These are phyloP conservation scores for Temnothorax ravouxi DNA, from an alignment of 2,888 invertebrate genomes.

Conservation along the genomic window DNA sequence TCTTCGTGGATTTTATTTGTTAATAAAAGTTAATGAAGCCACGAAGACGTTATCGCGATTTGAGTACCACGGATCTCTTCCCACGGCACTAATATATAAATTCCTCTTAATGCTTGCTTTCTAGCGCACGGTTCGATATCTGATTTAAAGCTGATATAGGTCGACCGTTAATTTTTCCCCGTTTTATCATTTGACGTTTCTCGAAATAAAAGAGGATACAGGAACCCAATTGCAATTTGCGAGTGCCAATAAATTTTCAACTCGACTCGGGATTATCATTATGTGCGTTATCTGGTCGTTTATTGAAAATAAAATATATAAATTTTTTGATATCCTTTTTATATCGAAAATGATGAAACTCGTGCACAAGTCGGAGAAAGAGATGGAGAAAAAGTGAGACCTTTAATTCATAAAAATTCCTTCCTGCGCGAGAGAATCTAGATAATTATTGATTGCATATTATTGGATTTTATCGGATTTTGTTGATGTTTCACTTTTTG, in stretches of 20 bases:
- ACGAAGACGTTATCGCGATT: not conserved
- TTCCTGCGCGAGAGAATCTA: not conserved
- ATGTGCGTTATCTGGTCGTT: slow-evolving; percentile 29
- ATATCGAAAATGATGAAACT: not conserved
- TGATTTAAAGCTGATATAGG: slow-evolving; percentile 50
- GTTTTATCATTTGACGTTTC: slow-evolving; percentile 30
- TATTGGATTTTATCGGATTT: slow-evolving; percentile 15
- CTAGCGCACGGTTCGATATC: slow-evolving; percentile 32
- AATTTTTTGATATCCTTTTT: not conserved
- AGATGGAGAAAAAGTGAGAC: not conserved
- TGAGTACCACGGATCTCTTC: slow-evolving; percentile 36
- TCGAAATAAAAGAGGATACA: slow-evolving; percentile 39
- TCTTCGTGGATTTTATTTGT: not conserved
- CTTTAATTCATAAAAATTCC: slow-evolving; percentile 19
- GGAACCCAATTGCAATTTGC: slow-evolving; percentile 27
- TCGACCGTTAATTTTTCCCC: slow-evolving; percentile 40
- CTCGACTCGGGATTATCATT: slow-evolving; percentile 25
- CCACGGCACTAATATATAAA: slow-evolving; percentile 56
- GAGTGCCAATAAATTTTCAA: slow-evolving; percentile 39
- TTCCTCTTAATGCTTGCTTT: slow-evolving; percentile 52
- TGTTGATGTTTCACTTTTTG: not conserved
- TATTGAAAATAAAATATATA: slow-evolving; percentile 38
- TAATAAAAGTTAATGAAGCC: not conserved
- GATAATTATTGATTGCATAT: slow-evolving; percentile 26
- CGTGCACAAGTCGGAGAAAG: too few relatives aligned